Base-by-base conservation (phyloP, 2,113 vertebrate genomes). In the Rhynchopsitta pachyrhyncha region DNA sequence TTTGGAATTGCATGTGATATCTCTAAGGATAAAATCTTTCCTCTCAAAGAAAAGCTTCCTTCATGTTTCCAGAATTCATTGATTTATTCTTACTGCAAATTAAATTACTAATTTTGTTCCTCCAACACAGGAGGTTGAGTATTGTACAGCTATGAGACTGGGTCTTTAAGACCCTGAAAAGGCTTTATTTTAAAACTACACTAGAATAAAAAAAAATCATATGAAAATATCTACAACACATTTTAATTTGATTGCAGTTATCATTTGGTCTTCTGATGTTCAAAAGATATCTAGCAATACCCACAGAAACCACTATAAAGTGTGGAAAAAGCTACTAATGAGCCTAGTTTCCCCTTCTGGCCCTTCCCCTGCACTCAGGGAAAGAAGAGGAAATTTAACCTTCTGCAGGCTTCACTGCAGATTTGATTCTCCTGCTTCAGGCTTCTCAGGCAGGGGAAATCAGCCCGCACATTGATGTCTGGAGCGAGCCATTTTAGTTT, bases 391-490 rank as follows among this genome's bases (percentile, higher is more conserved):
- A 52, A 71, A 33, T 46, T 15, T 9, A 49, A 50, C 9, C 1
- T 69, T 66, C 20, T 71, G 4, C 20, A 17, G 29, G 37, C 3
- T 81, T 19, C 31, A 6, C 9, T n/a, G 9, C 16, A 76, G 9
- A 15, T 81, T 78, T 84, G n/a, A 64, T 52, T 82, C 39, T n/a
- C 10, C n/a, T 71, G 14, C 37, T 74, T 33, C 46, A 37, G 39
- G 19, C 9, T 81, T 77, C 37, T 64, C 17, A 70, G 39, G 5
- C 28, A 33, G 28, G 7, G 6, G 17, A 14, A 31, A 29, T 42
- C 24, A 82, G 10, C 22, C 7, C 1, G 0, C 18, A 16, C 5
- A 24, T 0, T 63, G 49, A 41, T 16, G 15, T 39, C 25, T 55
- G 31, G 19, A 52, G 47, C 16, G 6, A 71, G 4, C 11, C 19